Evolutionary conservation across 2,888 invertebrate species (phyloP).

Genomic region (Orthosia incerta): DNA sequence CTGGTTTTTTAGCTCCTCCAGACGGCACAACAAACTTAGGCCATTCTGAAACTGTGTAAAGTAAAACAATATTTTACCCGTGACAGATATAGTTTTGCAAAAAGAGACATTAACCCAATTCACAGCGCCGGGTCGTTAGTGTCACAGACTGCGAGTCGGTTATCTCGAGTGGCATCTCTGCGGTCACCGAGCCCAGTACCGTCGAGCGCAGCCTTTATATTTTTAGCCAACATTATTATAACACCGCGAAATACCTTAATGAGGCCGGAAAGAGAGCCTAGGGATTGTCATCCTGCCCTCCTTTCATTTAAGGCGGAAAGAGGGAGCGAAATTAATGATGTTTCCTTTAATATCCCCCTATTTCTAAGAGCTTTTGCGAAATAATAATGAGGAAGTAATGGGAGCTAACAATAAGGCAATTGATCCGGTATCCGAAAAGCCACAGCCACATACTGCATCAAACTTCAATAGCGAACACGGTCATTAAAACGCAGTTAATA

Average conservation of each 20-base stretch:
- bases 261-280: constrained; percentile 48
- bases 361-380: constrained; percentile 31
- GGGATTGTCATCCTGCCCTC: constrained; percentile 36
- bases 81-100: constrained; percentile 64
- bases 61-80: constrained; percentile 54
- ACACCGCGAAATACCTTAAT: constrained; percentile 54
- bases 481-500: constrained; percentile 38
- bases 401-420: background rate
- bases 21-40: constrained; percentile 21
- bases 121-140: constrained; percentile 67
- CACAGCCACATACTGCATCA: constrained; percentile 6
- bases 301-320: constrained; percentile 25
- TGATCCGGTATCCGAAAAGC: background rate
- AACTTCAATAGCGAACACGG: constrained; percentile 20
- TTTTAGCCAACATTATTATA: constrained; percentile 56
- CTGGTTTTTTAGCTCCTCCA: constrained; percentile 7
- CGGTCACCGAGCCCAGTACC: constrained; percentile 48
- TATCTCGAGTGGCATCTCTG: constrained; percentile 64
- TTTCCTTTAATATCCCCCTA: constrained; percentile 33
- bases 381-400: constrained; percentile 22
- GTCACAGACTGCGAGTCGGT: constrained; percentile 57
- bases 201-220: constrained; percentile 47
- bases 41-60: constrained; percentile 27
- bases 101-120: constrained; percentile 73
- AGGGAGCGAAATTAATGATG: constrained; percentile 52